These are phyloP conservation scores for Porites lutea DNA, from an alignment of 64 coral and sea anemone species.

Conservation along the genomic window DNA sequence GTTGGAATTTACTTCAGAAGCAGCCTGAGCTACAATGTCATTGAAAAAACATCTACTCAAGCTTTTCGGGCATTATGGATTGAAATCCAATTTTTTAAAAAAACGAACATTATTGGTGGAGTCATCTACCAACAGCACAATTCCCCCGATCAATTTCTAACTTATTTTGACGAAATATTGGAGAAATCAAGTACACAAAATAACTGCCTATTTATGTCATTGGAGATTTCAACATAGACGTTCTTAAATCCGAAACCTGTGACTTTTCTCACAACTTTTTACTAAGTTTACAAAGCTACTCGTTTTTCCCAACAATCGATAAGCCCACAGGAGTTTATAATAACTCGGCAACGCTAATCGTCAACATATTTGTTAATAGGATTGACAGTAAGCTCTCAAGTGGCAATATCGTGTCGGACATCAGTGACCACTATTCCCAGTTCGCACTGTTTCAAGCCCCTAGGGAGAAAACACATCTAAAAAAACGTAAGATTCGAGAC, in stretches of 20 bases:
- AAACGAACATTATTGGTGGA: slow-evolving; percentile 44
- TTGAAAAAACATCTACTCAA: slow-evolving; percentile 37
- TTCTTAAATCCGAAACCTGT: too few species aligned
- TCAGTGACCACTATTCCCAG: not conserved
- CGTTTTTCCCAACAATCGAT: too few species aligned
- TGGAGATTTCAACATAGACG: too few species aligned
- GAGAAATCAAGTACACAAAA: too few species aligned
- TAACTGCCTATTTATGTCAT: not conserved
- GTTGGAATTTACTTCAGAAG: not conserved
- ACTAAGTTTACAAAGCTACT: too few species aligned
- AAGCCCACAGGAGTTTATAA: too few species aligned
- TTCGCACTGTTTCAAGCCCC: not conserved
- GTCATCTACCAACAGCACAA: slow-evolving; percentile 46
- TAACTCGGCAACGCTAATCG: too few species aligned
- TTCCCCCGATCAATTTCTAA: slow-evolving; percentile 33
- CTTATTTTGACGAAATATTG: slow-evolving; percentile 1
- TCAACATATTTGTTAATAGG: not conserved
- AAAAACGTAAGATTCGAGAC: not conserved
- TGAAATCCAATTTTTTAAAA: slow-evolving; percentile 23
- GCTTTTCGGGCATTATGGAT: slow-evolving; percentile 43
- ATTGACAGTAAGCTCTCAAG: not conserved
- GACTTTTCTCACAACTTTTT: too few species aligned
- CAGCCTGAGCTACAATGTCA: slow-evolving; percentile 15
- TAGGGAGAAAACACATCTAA: not conserved
- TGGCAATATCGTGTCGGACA: not conserved